Conservation (phyloP, 2,113 vertebrate species). For the Condylura cristata region DNA sequence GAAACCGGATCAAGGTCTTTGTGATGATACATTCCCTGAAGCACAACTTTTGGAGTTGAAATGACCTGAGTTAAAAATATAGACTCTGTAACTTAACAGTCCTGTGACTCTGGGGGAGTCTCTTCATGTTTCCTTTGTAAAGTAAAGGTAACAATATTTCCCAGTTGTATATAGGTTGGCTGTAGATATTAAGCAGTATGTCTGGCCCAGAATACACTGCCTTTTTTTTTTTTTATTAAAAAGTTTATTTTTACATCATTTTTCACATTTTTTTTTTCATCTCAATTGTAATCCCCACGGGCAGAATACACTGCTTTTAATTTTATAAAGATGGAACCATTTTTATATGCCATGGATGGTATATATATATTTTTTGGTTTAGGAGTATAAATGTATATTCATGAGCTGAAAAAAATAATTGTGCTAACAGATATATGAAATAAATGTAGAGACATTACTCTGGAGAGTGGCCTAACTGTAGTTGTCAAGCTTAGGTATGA, state of each 20-base stretch:
- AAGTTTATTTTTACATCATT: no score
- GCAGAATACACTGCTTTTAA: neutral
- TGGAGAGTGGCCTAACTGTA: neutral
- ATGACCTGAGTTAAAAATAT: neutral
- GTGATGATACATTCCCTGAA: neutral
- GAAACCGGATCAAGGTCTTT: neutral
- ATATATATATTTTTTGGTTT: no score
- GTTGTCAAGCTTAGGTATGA: neutral
- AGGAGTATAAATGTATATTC: no score
- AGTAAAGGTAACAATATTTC: neutral
- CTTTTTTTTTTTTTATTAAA: no score
- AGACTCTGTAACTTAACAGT: neutral
- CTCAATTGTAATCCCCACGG: no score
- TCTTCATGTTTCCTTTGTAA: neutral
- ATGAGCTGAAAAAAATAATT: neutral
- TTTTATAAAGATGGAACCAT: conserved; percentile 19
- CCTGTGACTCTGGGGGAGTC: neutral
- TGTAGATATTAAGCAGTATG: neutral
- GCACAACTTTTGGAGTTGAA: neutral
- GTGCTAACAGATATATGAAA: neutral
- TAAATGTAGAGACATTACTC: neutral
- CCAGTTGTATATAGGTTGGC: neutral
- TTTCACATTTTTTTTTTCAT: no score
- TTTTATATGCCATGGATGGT: neutral
- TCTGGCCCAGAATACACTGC: neutral